Percentiles rank a stretch among this genome's conserved stretches.
Conservation (phyloP, 64 coral and sea anemone species). For the Montipora cactus region DNA sequence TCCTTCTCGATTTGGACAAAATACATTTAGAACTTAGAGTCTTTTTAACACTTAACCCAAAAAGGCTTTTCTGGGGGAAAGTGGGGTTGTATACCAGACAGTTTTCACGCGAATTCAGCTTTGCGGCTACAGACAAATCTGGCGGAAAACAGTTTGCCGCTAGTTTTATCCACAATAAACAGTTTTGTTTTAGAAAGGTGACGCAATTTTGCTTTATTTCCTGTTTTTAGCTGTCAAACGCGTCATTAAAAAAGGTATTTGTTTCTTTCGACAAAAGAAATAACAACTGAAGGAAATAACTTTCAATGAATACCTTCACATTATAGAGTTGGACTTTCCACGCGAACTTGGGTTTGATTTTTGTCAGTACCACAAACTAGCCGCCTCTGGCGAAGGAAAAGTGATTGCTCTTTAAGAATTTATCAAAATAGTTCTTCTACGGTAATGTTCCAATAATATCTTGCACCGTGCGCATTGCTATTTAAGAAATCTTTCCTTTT, state of each 20-base stretch:
- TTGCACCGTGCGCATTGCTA: not conserved
- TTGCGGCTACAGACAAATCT: not conserved
- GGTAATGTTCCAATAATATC: not conserved
- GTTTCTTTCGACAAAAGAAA: not conserved
- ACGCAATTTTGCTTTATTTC: not conserved
- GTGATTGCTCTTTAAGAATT: not conserved
- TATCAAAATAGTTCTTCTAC: not conserved
- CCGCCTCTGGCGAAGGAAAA: not conserved
- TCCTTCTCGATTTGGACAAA: too few species aligned
- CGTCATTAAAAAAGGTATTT: not conserved
- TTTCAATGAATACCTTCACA: not conserved
- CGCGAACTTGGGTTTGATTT: not conserved
- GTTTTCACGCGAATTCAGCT: too few species aligned
- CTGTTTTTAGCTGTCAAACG: not conserved
- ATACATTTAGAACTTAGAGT: too few species aligned
- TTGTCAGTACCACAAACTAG: not conserved
- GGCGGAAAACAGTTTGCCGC: not conserved
- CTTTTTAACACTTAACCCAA: too few species aligned
- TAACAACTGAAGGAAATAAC: not conserved
- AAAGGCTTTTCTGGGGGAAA: too few species aligned
- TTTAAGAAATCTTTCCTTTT: not conserved
- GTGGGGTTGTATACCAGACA: too few species aligned
- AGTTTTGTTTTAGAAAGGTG: not conserved
- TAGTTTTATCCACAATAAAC: not conserved
- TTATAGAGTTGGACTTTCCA: not conserved